Percentiles rank a stretch among this genome's conserved stretches.
phyloP scores from a whole-genome alignment of 2,113 vertebrate species.

The Ceratotherium simum region DNA sequence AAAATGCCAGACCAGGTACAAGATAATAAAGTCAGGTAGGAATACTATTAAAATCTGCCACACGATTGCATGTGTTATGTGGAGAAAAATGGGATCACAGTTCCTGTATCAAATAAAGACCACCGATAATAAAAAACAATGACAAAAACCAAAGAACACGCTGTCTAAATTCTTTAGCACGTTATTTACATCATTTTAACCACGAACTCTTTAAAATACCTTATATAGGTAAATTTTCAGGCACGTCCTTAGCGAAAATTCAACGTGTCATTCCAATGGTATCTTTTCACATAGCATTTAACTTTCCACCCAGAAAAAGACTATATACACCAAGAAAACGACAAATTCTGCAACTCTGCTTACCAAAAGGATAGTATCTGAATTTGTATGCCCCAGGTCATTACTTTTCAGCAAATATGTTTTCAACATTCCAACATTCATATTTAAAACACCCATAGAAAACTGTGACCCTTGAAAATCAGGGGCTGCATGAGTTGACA shows the following conservation, averaged over 20 bases:
- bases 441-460: not conserved
- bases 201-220: not conserved
- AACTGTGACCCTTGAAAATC: not conserved
- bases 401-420: not conserved
- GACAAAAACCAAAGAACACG: not conserved
- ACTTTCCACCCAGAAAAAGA: not conserved
- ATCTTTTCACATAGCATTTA: not conserved
- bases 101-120: conserved; percentile 31
- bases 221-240: not conserved
- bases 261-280: not conserved
- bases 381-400: not conserved
- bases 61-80: conserved; percentile 25
- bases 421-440: not conserved
- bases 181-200: not conserved
- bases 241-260: not conserved
- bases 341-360: not conserved
- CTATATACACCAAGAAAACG: not conserved
- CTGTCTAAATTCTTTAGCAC: not conserved
- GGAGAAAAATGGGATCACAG: conserved; percentile 47
- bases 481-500: not conserved
- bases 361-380: not conserved
- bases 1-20: conserved; percentile 79
- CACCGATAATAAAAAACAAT: not conserved
- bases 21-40: conserved; percentile 79
- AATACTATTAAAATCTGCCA: conserved; percentile 73